These are phyloP conservation scores for Incurvaria masculella DNA, from an alignment of 2,888 invertebrate genomes.

Conservation along the genomic window DNA sequence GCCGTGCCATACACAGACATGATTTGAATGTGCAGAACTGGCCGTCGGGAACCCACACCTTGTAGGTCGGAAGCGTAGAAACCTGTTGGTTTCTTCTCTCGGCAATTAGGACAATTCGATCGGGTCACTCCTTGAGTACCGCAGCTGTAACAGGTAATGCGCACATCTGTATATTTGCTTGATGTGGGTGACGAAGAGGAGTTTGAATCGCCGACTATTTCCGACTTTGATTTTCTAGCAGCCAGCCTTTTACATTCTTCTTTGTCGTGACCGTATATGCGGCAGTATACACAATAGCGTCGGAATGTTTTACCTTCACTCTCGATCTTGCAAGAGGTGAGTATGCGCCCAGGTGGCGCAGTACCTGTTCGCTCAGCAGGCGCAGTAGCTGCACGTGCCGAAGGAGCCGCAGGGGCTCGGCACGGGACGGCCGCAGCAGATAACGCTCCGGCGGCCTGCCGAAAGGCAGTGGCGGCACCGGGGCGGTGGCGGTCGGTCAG, in stretches of 20 bases:
- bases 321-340: background rate
- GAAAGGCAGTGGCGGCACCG: background rate
- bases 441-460: too few species aligned
- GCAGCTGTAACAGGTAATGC: background rate
- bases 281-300: constrained; percentile 7
- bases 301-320: background rate
- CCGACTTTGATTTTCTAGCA: too few species aligned
- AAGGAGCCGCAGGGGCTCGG: too few species aligned
- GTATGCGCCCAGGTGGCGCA: background rate
- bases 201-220: background rate
- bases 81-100: background rate
- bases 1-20: background rate
- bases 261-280: constrained; percentile 3
- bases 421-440: background rate
- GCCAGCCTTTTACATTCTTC: constrained; percentile 3
- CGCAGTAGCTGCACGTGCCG: too few species aligned
- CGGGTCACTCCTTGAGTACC: background rate
- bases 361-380: too few species aligned
- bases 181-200: background rate
- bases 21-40: background rate
- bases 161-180: background rate
- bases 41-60: background rate
- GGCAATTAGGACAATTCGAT: background rate
- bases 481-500: background rate
- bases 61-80: background rate